These are phyloP conservation scores for Xiphorhynchus erythropygius DNA, from an alignment of 2,797 vertebrate genomes.

Conservation along the genomic window DNA sequence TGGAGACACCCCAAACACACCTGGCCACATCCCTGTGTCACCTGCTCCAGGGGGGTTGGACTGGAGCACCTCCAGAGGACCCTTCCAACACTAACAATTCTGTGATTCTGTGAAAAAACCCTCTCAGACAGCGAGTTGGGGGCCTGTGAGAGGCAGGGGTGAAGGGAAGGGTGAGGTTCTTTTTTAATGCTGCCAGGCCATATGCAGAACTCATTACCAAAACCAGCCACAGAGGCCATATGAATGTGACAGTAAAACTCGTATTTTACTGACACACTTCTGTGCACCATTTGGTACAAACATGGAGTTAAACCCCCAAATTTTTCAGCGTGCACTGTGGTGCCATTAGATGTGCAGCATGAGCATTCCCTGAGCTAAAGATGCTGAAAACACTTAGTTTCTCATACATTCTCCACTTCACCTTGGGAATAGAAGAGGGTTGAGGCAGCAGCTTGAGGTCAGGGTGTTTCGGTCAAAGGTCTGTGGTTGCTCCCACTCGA, in stretches of 20 bases:
- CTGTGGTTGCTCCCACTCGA: not conserved
- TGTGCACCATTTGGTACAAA: not conserved
- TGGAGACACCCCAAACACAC: not conserved
- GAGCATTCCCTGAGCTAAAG: accelerated
- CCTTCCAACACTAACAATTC: not conserved
- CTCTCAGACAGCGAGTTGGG: not conserved
- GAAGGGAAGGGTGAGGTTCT: not conserved
- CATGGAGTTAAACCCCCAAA: not conserved
- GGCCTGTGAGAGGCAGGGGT: not conserved
- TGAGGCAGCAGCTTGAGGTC: conserved; percentile 35
- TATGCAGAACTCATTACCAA: not conserved
- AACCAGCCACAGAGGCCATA: not conserved
- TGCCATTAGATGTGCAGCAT: not conserved
- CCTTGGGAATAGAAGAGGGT: not conserved
- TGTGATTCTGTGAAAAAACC: not conserved
- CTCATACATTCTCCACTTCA: not conserved
- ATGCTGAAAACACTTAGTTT: not conserved
- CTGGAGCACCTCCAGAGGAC: not conserved
- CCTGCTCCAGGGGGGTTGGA: not conserved
- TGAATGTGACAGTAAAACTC: not conserved
- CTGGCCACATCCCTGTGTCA: not conserved
- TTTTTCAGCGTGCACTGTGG: not conserved
- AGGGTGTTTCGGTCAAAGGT: conserved; percentile 22
- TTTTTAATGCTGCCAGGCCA: not conserved
- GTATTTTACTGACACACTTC: not conserved